phyloP scores from a whole-genome alignment of 2,113 vertebrate genomes.

The Salvelinus namaycush region DNA sequence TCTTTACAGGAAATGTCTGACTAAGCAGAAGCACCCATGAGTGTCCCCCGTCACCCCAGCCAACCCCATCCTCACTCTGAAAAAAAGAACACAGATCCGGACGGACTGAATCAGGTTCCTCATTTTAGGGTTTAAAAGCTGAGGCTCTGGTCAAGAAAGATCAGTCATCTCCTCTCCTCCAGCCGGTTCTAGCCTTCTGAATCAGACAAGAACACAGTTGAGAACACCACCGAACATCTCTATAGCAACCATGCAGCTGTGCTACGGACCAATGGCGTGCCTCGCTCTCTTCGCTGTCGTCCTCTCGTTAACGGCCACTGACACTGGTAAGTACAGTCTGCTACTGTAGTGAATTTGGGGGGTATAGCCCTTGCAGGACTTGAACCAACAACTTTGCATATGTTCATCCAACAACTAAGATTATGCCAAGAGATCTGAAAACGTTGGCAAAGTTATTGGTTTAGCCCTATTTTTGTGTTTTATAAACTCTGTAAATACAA shows the following conservation, averaged over 20 bases:
- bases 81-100: slow-evolving; percentile 14
- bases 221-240: slow-evolving; percentile 20
- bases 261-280: slow-evolving; percentile 37
- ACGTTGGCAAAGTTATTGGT: background rate
- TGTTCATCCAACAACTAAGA: background rate
- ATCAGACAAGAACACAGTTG: slow-evolving; percentile 27
- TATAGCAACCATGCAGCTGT: slow-evolving; percentile 57
- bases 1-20: slow-evolving; percentile 20
- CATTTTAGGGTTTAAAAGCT: slow-evolving; percentile 55
- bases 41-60: background rate
- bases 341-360: background rate
- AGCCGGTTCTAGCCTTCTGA: background rate
- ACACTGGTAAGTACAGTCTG: slow-evolving; percentile 36
- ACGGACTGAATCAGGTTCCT: slow-evolving; percentile 38
- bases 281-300: slow-evolving; percentile 46
- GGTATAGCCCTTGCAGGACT: background rate
- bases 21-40: background rate
- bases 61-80: background rate
- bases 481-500: too few species aligned
- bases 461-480: too few species aligned
- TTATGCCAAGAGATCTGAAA: background rate
- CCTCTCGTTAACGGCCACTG: slow-evolving; percentile 26
- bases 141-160: slow-evolving; percentile 6
- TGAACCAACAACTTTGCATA: too few species aligned
- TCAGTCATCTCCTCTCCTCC: slow-evolving; percentile 30